Conservation (phyloP, 2,888 invertebrate genomes). For the Athetis lepigone region DNA sequence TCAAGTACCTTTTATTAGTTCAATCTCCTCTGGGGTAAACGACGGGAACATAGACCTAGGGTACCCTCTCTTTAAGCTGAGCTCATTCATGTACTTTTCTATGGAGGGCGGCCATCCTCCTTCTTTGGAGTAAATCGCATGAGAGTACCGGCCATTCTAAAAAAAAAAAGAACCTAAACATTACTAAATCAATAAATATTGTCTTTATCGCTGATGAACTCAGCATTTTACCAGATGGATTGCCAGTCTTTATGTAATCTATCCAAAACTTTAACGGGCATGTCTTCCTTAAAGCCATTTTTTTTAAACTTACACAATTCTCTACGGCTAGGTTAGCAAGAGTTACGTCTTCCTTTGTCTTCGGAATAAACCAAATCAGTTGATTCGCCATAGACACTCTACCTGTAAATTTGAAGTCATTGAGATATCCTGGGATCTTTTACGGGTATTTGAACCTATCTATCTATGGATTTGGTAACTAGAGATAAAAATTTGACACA, state of each 20-base stretch:
- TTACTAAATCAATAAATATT: no score
- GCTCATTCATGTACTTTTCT: constrained; percentile 77
- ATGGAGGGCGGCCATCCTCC: constrained; percentile 88
- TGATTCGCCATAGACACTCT: constrained; percentile 68
- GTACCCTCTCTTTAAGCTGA: constrained; percentile 83
- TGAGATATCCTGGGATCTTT: no score
- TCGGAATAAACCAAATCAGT: constrained; percentile 63
- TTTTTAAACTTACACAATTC: constrained; percentile 58
- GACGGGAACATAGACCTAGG: constrained; percentile 81
- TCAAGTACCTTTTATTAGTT: constrained; percentile 68
- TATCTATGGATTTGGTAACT: no score
- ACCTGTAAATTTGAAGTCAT: no score
- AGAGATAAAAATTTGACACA: no score
- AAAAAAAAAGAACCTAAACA: no score
- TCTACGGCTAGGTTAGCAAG: constrained; percentile 58
- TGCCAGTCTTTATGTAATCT: no score
- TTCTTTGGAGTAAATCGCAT: constrained; percentile 82
- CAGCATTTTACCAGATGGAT: no score
- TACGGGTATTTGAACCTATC: not conserved
- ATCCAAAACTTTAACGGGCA: no score
- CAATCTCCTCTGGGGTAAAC: constrained; percentile 85
- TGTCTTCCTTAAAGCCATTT: no score
- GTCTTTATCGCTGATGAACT: no score
- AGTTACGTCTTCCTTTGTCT: constrained; percentile 49
- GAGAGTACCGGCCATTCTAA: constrained; percentile 80